Conservation (phyloP, 2,797 vertebrate genomes). For the Pseudomugil gertrudae region DNA sequence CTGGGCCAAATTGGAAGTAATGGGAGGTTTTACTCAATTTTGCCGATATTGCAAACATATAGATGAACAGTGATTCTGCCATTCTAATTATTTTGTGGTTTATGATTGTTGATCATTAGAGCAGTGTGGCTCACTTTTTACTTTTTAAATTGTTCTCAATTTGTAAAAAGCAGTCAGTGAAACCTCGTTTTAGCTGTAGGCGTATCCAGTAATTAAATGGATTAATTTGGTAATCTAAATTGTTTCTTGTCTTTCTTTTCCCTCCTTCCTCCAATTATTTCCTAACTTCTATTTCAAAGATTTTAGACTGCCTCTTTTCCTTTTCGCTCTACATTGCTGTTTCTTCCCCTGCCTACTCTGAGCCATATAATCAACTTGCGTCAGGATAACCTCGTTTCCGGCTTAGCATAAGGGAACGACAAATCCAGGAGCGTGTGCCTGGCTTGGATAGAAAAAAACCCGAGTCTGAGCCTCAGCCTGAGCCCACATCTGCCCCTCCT, state of each 20-base stretch:
- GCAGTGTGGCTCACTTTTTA: constrained; percentile 47
- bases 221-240: constrained; percentile 84
- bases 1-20: constrained; percentile 36
- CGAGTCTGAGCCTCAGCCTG: constrained; percentile 43
- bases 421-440: constrained; percentile 64
- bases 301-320: constrained; percentile 57
- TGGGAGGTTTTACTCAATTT: constrained; percentile 26
- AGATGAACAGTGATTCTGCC: constrained; percentile 39
- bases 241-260: constrained; percentile 73
- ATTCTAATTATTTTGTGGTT: constrained; percentile 57
- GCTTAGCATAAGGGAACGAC: constrained; percentile 61
- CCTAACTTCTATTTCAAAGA: constrained; percentile 73
- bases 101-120: constrained; percentile 50
- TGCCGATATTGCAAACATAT: constrained; percentile 32
- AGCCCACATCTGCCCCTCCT: constrained; percentile 45
- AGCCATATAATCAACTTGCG: constrained; percentile 75
- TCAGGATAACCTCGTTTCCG: constrained; percentile 72
- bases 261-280: constrained; percentile 63
- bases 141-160: constrained; percentile 57
- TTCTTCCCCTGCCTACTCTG: constrained; percentile 37
- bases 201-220: constrained; percentile 82
- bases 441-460: constrained; percentile 64
- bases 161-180: constrained; percentile 64
- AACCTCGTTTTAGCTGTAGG: constrained; percentile 75
- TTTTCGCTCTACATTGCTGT: constrained; percentile 28